Percentiles rank a stretch among this genome's conserved stretches.
phyloP scores from a whole-genome alignment of 2,113 vertebrate genomes.

The Haplochromis vanheusdeni region DNA sequence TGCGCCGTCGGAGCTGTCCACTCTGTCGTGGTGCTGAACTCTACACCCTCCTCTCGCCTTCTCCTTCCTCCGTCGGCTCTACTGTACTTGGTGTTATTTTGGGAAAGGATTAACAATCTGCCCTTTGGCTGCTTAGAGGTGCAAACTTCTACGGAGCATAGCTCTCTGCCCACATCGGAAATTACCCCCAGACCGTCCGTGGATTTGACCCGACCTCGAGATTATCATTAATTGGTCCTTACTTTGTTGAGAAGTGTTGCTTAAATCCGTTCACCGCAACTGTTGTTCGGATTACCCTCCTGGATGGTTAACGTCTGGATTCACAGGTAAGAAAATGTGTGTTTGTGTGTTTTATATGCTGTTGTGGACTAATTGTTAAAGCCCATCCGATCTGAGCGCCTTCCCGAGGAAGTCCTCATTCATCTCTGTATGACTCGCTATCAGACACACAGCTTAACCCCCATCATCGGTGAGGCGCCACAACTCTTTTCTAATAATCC shows the following conservation, averaged over 20 bases:
- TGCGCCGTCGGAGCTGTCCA: conserved; percentile 66
- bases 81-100: not conserved
- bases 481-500: conserved; percentile 36
- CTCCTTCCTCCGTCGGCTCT: not conserved
- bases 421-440: not conserved
- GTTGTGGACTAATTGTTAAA: not conserved
- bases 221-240: conserved; percentile 8
- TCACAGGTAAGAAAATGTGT: conserved; percentile 51
- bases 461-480: not conserved
- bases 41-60: not conserved
- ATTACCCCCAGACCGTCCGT: conserved; percentile 1
- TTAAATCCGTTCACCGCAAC: not conserved
- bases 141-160: conserved; percentile 53
- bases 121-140: not conserved
- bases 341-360: not conserved
- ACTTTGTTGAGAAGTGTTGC: conserved; percentile 51
- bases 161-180: conserved; percentile 3
- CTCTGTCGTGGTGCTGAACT: conserved; percentile 68
- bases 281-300: conserved; percentile 56
- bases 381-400: not conserved
- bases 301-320: conserved; percentile 56
- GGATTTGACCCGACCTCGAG: conserved; percentile 40
- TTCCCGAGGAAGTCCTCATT: not conserved
- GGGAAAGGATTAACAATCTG: conserved; percentile 45
- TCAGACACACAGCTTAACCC: conserved; percentile 17